Evolutionary conservation across 2,113 vertebrate genomes (phyloP), one percentile per base, ranked within the genome.

Genomic region (Eurypyga helias): DNA sequence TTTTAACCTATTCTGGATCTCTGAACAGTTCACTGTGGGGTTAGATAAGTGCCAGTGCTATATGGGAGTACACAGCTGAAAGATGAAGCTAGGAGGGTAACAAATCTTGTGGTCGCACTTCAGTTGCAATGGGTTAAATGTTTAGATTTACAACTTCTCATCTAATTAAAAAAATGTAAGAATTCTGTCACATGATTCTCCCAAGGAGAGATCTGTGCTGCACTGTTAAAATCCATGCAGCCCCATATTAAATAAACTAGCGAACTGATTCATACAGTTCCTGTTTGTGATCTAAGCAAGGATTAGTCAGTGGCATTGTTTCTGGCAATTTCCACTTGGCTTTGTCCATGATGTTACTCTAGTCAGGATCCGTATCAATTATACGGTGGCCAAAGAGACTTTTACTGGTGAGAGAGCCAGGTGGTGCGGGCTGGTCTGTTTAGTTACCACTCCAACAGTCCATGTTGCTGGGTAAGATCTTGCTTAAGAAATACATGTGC

Each of bases 261-360:
- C 1, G 0, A 64, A 57, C 61, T 80, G 86, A 85, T 92, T 94
- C 70, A 91, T 55, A 5, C 23, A 15, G 41, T 78, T 70, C 23
- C 23, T 19, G 71, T 77, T 83, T 65, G 49, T 84, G 65, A 79
- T 72, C 41, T 77, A n/a, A 77, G 76, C 19, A 31, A 52, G 62
- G 36, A 49, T 95, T 86, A 90, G 65, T 93, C 90, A 88, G 79
- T 45, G 54, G 33, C 9, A 6, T 41, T 83, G 67, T 55, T 96
- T 83, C 83, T 93, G 85, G 91, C 75, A 84, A 9, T 76, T 94
- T 92, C 88, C 48, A 52, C 48, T 60, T 89, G 72, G 64, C 58
- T 60, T 82, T 49, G 51, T 48, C 46, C 28, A 38, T 69, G 54
- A 15, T 31, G 14, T 85, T 71, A 18, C 1, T 2, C 60, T 34